Base-by-base conservation (phyloP, 2,888 invertebrate genomes). In the Zaprionus lineosus region DNA sequence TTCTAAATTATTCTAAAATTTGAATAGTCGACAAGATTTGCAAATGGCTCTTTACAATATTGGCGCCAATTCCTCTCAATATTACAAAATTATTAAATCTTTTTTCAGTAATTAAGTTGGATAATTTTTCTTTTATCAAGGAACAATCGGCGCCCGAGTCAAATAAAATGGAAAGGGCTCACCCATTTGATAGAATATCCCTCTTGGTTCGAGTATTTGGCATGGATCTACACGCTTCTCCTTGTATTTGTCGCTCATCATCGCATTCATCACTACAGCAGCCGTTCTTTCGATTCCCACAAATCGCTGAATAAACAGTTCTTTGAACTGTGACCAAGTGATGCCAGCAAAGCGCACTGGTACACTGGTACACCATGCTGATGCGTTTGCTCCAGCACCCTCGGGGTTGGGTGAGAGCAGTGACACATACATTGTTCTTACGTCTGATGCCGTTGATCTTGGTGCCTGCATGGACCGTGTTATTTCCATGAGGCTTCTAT, bases 401-500 rank as follows among this genome's bases (percentile, higher is more conserved):
- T 36, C 36, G 18, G 18, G 7, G n/a, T 9, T 8, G 8, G 39
- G 31, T 16, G 41, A 43, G 7, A 34, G 36, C 7, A 53, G 11
- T n/a, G n/a, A n/a, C n/a, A n/a, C n/a, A n/a, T n/a, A n/a, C 24
- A n/a, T 12, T 29, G 12, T 11, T 26, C 28, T 41, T n/a, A 39
- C 34, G 36, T 33, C 24, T 41, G 19, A 21, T 40, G 36, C 28
- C 37, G 43, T 43, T 37, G 34, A n/a, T n/a, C n/a, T n/a, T n/a
- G n/a, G 34, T 29, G 31, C 26, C 33, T 36, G 46, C 46, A 46
- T 44, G 31, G 58, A 31, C 19, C 44, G 43, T 43, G 39, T 56
- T 18, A 56, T 33, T 24, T 56, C 56, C 48, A 56, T 12, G 28
- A 55, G 9, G 9, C n/a, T 47, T 19, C 56, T 47, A 34, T 56